Evolutionary conservation across 2,888 invertebrate species (phyloP).

Genomic region (Uropetala carovei): DNA sequence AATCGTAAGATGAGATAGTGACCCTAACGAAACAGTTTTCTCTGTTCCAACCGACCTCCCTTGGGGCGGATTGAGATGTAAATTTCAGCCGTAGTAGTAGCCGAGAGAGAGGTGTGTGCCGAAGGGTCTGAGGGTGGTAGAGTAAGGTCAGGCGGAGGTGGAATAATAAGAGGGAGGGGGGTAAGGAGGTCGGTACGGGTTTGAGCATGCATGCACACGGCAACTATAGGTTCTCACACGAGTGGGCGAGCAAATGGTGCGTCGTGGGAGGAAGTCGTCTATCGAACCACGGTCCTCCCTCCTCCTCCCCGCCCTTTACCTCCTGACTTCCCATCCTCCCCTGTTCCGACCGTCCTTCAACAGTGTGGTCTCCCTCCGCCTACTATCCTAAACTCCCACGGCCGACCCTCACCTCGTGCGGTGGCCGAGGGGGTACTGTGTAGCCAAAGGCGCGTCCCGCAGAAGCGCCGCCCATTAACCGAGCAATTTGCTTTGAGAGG

Average conservation of each 20-base stretch:
- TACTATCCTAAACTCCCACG: too few species aligned
- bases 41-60: too few species aligned
- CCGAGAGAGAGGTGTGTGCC: too few species aligned
- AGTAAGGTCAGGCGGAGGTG: neutral
- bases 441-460: neutral
- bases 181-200: neutral
- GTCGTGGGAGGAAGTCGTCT: neutral
- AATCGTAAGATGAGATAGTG: too few species aligned
- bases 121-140: too few species aligned
- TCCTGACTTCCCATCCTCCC: neutral
- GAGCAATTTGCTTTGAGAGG: neutral
- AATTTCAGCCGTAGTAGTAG: too few species aligned
- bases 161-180: neutral
- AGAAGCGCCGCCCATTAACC: slow-evolving; percentile 18
- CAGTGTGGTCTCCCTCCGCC: neutral
- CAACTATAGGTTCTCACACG: neutral
- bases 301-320: neutral
- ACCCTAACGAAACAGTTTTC: too few species aligned
- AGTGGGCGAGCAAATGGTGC: slow-evolving; percentile 5
- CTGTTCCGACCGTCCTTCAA: neutral
- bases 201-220: neutral
- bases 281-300: neutral
- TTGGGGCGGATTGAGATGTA: too few species aligned
- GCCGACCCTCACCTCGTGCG: too few species aligned
- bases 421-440: too few species aligned